Percentiles rank a stretch among this genome's conserved stretches.
Evolutionary conservation across 30 jellyfish, hydroid and myxozoan species (phyloP).

Genomic region (Catostylus mosaicus): DNA sequence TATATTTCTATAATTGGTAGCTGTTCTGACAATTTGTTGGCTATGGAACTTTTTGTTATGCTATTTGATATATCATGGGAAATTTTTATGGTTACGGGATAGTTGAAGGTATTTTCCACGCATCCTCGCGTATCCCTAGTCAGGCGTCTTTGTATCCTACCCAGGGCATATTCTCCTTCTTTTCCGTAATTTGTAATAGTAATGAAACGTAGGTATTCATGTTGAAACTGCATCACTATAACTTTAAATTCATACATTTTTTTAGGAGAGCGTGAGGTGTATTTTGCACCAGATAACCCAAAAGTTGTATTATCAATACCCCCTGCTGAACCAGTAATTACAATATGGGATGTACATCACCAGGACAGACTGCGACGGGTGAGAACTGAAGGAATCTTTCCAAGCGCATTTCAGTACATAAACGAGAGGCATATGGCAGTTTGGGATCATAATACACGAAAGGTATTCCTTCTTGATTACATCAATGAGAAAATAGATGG

Average conservation of each 20-base stretch:
- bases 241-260: neutral
- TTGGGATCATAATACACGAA: conserved; percentile 60
- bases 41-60: too few relatives aligned
- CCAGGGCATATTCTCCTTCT: too few relatives aligned
- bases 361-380: conserved; percentile 51
- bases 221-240: too few relatives aligned
- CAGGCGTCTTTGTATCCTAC: too few relatives aligned
- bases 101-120: too few relatives aligned
- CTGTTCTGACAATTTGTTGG: too few relatives aligned
- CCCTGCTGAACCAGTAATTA: conserved; percentile 69
- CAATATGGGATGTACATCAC: conserved; percentile 65
- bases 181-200: too few relatives aligned
- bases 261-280: conserved; percentile 87
- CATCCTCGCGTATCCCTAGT: too few relatives aligned
- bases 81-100: too few relatives aligned
- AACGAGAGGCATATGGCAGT: conserved; percentile 43
- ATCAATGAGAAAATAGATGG: conserved; percentile 39
- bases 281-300: conserved; percentile 24
- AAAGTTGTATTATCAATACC: conserved; percentile 66
- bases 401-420: conserved; percentile 51
- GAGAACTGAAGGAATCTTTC: conserved; percentile 56
- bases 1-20: too few relatives aligned
- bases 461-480: conserved; percentile 53
- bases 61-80: too few relatives aligned
- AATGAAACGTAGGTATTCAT: too few relatives aligned